Evolutionary conservation across 2,113 vertebrate species (phyloP).

Genomic region (Oryzias celebensis): DNA sequence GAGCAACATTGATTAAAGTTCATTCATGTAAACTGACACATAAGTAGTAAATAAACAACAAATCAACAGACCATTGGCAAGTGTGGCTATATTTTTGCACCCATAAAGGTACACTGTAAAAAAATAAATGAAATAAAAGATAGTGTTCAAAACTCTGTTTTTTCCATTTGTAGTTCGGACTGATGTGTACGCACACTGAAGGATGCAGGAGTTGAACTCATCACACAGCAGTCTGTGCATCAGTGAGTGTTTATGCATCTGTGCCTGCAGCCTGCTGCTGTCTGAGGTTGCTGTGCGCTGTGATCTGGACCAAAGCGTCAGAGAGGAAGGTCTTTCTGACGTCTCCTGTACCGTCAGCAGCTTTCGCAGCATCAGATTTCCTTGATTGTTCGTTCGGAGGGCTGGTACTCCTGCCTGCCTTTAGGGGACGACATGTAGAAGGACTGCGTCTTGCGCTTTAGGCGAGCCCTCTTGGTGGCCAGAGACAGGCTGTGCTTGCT

Average conservation of each 20-base stretch:
- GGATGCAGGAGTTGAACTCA: no score
- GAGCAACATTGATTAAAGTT: no score
- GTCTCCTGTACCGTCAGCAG: conserved; percentile 6
- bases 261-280: conserved; percentile 23
- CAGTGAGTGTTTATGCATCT: background rate
- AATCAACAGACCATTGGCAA: no score
- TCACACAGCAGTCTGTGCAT: no score
- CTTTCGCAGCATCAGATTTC: conserved; percentile 82
- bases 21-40: no score
- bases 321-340: background rate
- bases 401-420: conserved; percentile 86
- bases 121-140: no score
- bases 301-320: conserved; percentile 20
- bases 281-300: conserved; percentile 39
- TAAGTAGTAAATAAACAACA: no score
- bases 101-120: no score
- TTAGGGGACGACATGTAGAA: conserved; percentile 87
- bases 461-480: conserved; percentile 92
- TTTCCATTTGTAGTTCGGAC: no score
- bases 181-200: no score
- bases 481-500: conserved; percentile 93
- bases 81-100: no score
- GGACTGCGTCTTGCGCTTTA: conserved; percentile 96
- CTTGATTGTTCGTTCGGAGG: conserved; percentile 93
- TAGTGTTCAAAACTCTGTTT: no score